Conservation (phyloP, 2,113 vertebrate species). For the Emydocephalus ijimae region DNA sequence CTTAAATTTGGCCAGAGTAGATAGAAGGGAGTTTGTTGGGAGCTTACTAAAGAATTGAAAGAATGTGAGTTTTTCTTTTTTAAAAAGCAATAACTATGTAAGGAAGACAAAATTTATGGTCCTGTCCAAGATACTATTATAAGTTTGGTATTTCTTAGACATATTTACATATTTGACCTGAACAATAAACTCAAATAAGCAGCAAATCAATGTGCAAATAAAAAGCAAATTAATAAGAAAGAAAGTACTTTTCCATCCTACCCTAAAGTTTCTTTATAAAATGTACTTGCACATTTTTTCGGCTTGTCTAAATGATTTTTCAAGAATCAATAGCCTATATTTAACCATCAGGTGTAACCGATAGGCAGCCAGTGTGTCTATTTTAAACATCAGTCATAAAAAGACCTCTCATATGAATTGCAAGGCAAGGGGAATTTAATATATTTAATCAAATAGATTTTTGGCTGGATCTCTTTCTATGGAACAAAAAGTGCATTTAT, state of each 20-base stretch:
- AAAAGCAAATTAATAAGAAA: not conserved
- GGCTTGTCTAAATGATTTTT: not conserved
- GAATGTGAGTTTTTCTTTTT: not conserved
- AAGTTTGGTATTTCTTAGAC: not conserved
- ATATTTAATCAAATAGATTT: conserved; percentile 31
- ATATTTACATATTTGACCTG: not conserved
- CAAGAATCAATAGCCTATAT: conserved; percentile 15
- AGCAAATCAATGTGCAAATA: not conserved
- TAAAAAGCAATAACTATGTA: not conserved
- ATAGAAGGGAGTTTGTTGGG: not conserved
- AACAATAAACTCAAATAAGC: not conserved
- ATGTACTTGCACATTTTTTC: not conserved
- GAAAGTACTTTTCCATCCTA: not conserved
- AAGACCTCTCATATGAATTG: conserved; percentile 16
- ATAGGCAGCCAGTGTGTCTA: not conserved
- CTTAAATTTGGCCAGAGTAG: not conserved
- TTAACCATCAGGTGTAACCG: conserved; percentile 10
- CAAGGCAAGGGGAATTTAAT: conserved; percentile 17
- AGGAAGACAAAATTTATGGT: not conserved
- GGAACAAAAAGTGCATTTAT: not conserved
- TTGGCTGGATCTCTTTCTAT: conserved; percentile 3
- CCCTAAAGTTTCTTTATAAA: not conserved
- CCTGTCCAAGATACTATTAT: not conserved
- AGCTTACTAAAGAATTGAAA: not conserved
- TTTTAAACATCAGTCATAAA: conserved; percentile 31